Evolutionary conservation across 2,797 vertebrate genomes (phyloP), one percentile per base, ranked within the genome.

Genomic region (Mus caroli): DNA sequence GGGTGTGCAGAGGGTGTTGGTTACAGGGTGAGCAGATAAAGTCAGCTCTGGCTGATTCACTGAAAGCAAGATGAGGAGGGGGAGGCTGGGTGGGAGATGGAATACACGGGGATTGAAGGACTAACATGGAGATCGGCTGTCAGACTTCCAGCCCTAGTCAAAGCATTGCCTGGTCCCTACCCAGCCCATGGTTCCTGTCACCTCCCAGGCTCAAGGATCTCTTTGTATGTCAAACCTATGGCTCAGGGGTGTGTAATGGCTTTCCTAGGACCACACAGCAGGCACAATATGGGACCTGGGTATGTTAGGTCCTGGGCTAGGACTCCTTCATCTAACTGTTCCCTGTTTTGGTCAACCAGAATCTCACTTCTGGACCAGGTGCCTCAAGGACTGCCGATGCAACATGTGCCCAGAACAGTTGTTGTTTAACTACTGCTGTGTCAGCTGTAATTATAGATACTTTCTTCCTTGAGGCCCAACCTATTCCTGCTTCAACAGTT

Each of bases 71-170:
- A 2, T 6, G 10, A 19, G 14, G 14, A 1, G 3, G 34, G 6
- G 13, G 12, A 6, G 12, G 28, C 43, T 6, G 14, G 10, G 0
- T 9, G 8, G 58, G 15, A 19, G 20, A 67, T 12, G 62, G 7
- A 7, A 0, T 5, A 3, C 26, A 0, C 31, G 0, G 1, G 9
- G n/a, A 69, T 22, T 13, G 4, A 2, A 37, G 67, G 37, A 28
- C 80, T 14, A 2, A 6, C 4, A 0, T 2, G 7, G 54, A 69
- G 24, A 50, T 73, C 2, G 3, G 1, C 6, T 2, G 34, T 12
- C 24, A 0, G 64, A 20, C 50, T 22, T 40, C 1, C 4, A 0
- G 69, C 12, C 69, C 13, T 0, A 2, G 54, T 26, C 28, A 34
- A 24, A 46, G 20, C 20, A 20, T 17, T 14, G 17, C 28, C 80